Conservation (phyloP, 2,113 vertebrate species). For the Mus musculus region DNA sequence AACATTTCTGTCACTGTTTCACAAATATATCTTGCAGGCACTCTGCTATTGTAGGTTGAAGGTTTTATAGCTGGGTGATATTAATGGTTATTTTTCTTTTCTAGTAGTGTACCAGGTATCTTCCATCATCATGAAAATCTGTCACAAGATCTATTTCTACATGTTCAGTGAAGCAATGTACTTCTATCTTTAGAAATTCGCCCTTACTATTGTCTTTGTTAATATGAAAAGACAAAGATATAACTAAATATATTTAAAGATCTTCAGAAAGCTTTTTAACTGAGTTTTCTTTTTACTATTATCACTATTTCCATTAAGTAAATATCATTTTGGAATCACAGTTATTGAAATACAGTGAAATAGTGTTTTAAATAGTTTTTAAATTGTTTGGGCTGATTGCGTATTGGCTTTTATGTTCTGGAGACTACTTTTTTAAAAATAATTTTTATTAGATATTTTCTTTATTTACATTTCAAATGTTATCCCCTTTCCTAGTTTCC, state of each 20-base stretch:
- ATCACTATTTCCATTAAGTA: neutral
- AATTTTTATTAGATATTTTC: no score
- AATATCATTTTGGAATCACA: neutral
- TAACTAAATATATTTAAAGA: conserved; percentile 46
- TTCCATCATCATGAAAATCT: neutral
- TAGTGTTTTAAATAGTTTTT: conserved; percentile 31
- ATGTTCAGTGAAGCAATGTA: neutral
- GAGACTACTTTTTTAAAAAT: neutral
- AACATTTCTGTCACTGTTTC: neutral
- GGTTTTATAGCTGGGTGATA: neutral
- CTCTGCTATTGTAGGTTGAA: neutral
- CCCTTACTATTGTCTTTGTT: neutral
- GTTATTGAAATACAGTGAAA: conserved; percentile 11
- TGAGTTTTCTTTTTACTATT: neutral
- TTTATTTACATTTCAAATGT: no score
- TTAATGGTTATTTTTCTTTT: neutral
- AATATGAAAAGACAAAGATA: conserved; percentile 39
- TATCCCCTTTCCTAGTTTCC: no score
- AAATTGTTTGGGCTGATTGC: neutral
- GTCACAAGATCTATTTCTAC: neutral
- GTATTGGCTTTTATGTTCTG: neutral
- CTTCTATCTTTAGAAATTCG: neutral
- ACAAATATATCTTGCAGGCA: neutral
- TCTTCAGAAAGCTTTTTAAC: neutral
- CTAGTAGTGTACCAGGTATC: neutral